These are phyloP conservation scores for Hyperoplus lanceolatus DNA, from an alignment of 2,797 vertebrate species.

Conservation along the genomic window DNA sequence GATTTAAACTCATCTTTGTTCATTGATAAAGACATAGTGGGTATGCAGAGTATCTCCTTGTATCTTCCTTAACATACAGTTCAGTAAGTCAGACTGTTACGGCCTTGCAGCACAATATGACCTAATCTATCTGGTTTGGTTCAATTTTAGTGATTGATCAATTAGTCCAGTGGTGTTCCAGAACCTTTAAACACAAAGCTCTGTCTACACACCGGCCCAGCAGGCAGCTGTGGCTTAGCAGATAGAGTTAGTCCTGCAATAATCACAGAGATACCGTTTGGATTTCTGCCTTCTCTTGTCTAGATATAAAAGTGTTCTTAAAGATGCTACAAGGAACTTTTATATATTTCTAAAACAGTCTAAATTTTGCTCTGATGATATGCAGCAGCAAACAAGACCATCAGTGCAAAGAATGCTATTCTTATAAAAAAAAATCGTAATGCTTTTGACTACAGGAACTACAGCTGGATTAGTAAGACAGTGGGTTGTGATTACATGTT, in stretches of 20 bases:
- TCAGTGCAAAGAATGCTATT: no score
- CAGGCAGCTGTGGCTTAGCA: neutral
- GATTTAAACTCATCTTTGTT: neutral
- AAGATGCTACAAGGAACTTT: no score
- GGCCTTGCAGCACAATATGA: neutral
- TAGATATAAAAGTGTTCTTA: neutral
- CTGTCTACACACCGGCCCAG: neutral
- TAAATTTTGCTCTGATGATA: no score
- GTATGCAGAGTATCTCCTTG: neutral
- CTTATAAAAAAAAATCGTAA: no score
- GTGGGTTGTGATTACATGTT: conserved; percentile 2
- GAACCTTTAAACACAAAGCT: conserved; percentile 1
- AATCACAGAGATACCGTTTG: neutral
- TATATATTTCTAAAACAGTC: no score
- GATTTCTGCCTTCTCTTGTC: neutral
- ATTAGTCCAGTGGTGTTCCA: neutral
- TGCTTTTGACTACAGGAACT: no score
- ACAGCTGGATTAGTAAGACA: no score
- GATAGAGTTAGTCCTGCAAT: neutral
- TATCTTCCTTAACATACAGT: neutral
- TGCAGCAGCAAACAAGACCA: no score
- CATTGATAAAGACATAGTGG: neutral
- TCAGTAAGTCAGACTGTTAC: neutral
- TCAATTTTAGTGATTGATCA: neutral
- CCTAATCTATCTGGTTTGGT: neutral